A percentile compares a stretch with the other conserved stretches of the same genome.
These are phyloP conservation scores for Slavum lentiscoides DNA, from an alignment of 2,888 invertebrate species.

Conservation along the genomic window DNA sequence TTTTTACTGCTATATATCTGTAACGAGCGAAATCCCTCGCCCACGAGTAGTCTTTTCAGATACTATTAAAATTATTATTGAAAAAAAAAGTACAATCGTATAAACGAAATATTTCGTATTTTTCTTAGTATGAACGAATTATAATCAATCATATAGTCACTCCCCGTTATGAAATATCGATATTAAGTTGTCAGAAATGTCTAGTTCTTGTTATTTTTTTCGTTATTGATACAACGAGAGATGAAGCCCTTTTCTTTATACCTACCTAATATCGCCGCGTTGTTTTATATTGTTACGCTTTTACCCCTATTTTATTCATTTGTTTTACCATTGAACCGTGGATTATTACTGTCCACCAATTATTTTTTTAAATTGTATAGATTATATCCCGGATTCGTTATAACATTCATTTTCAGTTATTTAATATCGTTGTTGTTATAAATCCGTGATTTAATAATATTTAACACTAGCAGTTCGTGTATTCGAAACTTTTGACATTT, in stretches of 20 bases:
- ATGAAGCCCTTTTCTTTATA: neutral
- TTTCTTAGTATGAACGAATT: neutral
- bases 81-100: neutral
- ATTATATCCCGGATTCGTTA: neutral
- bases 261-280: neutral
- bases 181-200: neutral
- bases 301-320: neutral
- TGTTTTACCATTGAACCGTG: neutral
- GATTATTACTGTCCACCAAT: neutral
- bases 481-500: neutral
- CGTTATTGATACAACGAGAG: neutral
- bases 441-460: neutral
- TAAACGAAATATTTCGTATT: conserved; percentile 2
- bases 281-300: neutral
- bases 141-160: conserved; percentile 9
- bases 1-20: too few species aligned
- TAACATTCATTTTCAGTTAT: neutral
- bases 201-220: neutral
- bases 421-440: neutral
- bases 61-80: too few species aligned
- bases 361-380: neutral
- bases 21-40: too few species aligned
- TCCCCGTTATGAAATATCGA: conserved; percentile 2
- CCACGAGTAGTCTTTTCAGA: too few species aligned
- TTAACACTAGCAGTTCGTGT: neutral